A percentile compares a stretch with the other conserved stretches of the same genome.
Evolutionary conservation across 2,888 invertebrate genomes (phyloP).

Genomic region (Pollenia griseotomentosa): DNA sequence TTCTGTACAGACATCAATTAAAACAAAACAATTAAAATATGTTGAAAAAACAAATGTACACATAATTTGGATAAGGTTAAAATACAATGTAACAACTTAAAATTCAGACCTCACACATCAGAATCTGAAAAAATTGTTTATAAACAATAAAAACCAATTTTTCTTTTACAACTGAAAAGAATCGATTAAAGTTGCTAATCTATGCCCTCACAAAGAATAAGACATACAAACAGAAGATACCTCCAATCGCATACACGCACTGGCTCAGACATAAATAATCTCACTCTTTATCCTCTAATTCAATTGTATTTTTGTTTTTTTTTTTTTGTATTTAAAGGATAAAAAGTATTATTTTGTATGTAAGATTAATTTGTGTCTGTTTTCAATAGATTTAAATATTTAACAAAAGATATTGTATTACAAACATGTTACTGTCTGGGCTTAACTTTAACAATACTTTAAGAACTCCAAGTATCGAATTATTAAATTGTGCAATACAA

Average conservation of each 20-base stretch:
- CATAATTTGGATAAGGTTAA: constrained; percentile 34
- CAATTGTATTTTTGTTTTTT: constrained; percentile 25
- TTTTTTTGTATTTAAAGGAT: constrained; percentile 50
- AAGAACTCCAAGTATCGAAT: constrained; percentile 10
- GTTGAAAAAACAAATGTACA: neutral
- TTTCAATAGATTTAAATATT: constrained; percentile 48
- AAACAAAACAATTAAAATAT: neutral
- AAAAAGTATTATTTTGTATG: constrained; percentile 44
- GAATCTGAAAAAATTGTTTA: constrained; percentile 51
- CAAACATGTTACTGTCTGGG: constrained; percentile 54
- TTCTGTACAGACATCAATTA: no score
- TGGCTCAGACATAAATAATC: constrained; percentile 52
- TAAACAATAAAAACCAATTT: constrained; percentile 46
- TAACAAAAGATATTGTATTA: constrained; percentile 51
- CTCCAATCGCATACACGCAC: neutral
- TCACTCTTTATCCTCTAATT: constrained; percentile 30
- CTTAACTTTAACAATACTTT: constrained; percentile 52
- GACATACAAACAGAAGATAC: neutral
- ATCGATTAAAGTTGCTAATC: constrained; percentile 64
- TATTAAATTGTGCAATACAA: neutral
- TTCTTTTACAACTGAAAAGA: constrained; percentile 49
- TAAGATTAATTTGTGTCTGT: constrained; percentile 10
- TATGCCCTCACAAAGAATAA: constrained; percentile 42
- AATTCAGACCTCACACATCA: constrained; percentile 63
- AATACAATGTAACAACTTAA: constrained; percentile 53